These are phyloP conservation scores for Notamacropus eugenii DNA, from an alignment of 2,797 vertebrate species.

Conservation along the genomic window DNA sequence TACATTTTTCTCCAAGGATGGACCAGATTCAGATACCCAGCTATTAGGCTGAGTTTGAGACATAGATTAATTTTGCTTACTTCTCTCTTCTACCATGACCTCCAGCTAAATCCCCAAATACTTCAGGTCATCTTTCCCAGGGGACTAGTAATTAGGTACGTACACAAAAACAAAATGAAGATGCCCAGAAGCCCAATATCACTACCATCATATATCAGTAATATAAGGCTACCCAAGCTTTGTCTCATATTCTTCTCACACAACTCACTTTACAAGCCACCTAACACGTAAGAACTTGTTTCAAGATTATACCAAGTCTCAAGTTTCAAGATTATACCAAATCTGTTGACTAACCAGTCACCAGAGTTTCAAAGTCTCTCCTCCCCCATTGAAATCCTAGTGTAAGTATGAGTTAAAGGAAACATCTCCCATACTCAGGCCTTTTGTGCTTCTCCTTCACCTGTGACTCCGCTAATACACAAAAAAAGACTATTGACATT, in stretches of 20 bases:
- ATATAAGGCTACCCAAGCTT: background rate
- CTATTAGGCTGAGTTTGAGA: background rate
- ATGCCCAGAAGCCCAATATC: background rate
- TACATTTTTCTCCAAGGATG: background rate
- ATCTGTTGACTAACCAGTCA: background rate
- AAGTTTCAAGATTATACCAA: background rate
- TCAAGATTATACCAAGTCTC: background rate
- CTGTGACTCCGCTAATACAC: background rate
- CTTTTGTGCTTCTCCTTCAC: background rate
- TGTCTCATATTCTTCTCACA: background rate
- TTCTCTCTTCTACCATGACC: background rate
- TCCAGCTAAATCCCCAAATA: background rate
- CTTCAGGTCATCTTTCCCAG: background rate
- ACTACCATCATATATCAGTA: background rate
- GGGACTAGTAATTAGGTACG: background rate
- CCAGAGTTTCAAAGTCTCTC: background rate
- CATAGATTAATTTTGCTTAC: background rate
- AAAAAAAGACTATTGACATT: background rate
- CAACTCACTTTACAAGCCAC: background rate
- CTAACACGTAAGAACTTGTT: background rate
- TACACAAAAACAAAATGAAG: background rate
- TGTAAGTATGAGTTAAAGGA: background rate
- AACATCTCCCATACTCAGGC: background rate
- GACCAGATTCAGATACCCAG: background rate
- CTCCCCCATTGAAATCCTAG: background rate